Evolutionary conservation across 2,888 invertebrate species (phyloP), one percentile per base, ranked within the genome.

Genomic region (Calameuta filiformis): DNA sequence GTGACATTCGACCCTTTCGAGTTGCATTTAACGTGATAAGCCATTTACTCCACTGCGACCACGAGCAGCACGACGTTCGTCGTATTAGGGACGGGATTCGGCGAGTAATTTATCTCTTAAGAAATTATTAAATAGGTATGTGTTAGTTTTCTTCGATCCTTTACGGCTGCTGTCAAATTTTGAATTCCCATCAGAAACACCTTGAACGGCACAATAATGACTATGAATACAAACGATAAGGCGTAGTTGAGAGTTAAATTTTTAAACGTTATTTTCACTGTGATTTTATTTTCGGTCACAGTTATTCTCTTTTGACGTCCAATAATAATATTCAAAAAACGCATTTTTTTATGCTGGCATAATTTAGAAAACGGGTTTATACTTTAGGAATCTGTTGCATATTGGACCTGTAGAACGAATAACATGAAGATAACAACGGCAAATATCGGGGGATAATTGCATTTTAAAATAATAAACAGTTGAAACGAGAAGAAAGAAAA

Each of bases 341-440:
- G 23, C 23, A 23, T 23, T 56, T 15, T 15, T 15, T 56, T 2
- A 56, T 23, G 23, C 23, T 15, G 23, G 40, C 2, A 56, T 23
- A 23, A 56, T 56, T 23, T 23, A 23, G 0, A 56, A 56, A 56
- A 23, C 23, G 23, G 23, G 40, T 6, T 40, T 15, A 40, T 15
- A 40, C 40, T 12, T 56, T 23, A 23, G 40, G 23, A 56, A 23
- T 12, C 4, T 40, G 15, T 15, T 6, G 23, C 40, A 56, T 23
- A 80, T 80, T 75, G 75, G 80, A 81, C 76, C 78, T 75, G 76
- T 15, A 75, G 69, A 73, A 77, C 73, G 75, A 74, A 73, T 73
- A 73, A 79, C 80, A 81, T 75, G 78, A 84, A 81, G 82, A 82
- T 79, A 81, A 83, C 82, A 84, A 71, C 75, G 23, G 76, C 74